A percentile compares a stretch with the other conserved stretches of the same genome.
Evolutionary conservation across 2,797 vertebrate species (phyloP).

Genomic region (Melanogrammus aeglefinus): DNA sequence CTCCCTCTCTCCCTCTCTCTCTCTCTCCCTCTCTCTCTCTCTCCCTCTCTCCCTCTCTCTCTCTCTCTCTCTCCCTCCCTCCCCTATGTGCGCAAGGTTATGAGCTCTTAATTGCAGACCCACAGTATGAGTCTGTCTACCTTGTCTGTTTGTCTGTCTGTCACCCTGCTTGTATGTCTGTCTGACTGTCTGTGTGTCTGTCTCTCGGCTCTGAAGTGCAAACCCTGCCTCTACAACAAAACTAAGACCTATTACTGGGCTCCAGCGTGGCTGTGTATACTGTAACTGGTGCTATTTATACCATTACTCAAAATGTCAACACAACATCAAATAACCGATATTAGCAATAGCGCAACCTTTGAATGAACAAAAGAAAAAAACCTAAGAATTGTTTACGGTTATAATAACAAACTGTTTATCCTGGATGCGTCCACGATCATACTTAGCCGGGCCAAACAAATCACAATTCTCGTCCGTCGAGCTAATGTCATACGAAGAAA

Average conservation of each 20-base stretch:
- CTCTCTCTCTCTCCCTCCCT: constrained; percentile 30
- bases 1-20: constrained; percentile 20
- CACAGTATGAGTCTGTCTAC: constrained; percentile 29
- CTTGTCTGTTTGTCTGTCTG: not conserved
- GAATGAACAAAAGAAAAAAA: not conserved
- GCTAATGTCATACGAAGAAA: not conserved
- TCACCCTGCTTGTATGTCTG: constrained; percentile 26
- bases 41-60: constrained; percentile 23
- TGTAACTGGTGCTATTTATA: not conserved
- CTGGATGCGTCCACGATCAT: not conserved
- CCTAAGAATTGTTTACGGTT: too few species aligned
- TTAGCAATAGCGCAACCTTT: not conserved
- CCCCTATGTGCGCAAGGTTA: constrained; percentile 47
- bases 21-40: constrained; percentile 22
- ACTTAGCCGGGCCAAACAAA: not conserved
- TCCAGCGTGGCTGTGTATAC: not conserved
- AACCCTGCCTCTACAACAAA: not conserved
- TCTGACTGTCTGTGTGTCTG: not conserved
- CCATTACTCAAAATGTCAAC: not conserved
- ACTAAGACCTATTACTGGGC: too few species aligned
- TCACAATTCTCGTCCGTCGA: not conserved
- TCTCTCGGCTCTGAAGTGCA: not conserved
- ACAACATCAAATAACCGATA: not conserved
- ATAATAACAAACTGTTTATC: not conserved
- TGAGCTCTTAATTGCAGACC: constrained; percentile 55